A percentile compares a stretch with the other conserved stretches of the same genome.
Evolutionary conservation across 1,140 invertebrate genomes (phyloP).

Genomic region (Ostrea denselamellosa): DNA sequence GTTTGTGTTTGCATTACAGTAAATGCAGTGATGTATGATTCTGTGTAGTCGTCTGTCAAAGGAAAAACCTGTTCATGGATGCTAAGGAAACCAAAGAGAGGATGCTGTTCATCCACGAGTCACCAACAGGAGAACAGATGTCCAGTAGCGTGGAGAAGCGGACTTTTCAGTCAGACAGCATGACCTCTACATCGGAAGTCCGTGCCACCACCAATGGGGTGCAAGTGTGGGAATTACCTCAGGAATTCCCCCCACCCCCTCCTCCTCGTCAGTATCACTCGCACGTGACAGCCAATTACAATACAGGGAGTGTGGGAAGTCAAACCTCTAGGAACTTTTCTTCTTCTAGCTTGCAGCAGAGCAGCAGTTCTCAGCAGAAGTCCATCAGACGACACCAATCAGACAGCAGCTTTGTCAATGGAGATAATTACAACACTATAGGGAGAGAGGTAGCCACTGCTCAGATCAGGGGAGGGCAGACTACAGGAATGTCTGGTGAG

Average conservation of each 20-base stretch:
- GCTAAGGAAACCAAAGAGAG: constrained; percentile 39
- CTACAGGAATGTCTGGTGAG: background rate
- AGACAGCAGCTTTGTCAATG: constrained; percentile 5
- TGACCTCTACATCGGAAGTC: constrained; percentile 34
- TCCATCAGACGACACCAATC: constrained; percentile 30
- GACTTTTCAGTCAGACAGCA: constrained; percentile 8
- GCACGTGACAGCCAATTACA: constrained; percentile 49
- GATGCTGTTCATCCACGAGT: constrained; percentile 23
- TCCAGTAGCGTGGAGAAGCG: constrained; percentile 32
- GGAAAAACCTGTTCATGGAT: constrained; percentile 10
- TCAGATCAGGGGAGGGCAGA: constrained; percentile 38
- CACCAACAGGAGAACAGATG: constrained; percentile 11
- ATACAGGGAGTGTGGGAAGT: constrained; percentile 2
- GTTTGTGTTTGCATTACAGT: constrained; percentile 30
- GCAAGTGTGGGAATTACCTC: background rate
- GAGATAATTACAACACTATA: constrained; percentile 6
- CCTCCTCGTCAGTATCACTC: constrained; percentile 38
- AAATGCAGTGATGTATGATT: background rate
- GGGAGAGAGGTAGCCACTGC: constrained; percentile 38
- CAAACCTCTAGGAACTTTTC: constrained; percentile 10
- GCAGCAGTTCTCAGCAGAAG: background rate
- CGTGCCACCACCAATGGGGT: constrained; percentile 6
- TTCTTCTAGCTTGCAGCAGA: background rate
- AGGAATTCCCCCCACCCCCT: constrained; percentile 29
- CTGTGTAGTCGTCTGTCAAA: background rate